Base-by-base conservation (phyloP, 2,797 vertebrate species). In the Muscicapa comitata region DNA sequence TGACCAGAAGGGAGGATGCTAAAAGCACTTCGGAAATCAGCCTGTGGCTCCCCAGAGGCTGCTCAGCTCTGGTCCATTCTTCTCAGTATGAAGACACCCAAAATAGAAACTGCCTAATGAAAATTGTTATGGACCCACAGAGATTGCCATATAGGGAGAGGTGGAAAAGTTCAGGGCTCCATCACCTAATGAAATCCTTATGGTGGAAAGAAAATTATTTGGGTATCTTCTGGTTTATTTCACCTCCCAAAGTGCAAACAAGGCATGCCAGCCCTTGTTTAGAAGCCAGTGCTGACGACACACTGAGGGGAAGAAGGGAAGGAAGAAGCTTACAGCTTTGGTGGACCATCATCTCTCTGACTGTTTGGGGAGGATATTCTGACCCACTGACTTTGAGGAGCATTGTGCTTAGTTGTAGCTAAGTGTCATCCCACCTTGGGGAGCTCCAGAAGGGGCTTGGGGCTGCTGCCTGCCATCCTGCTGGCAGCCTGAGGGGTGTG, bases 71-170 rank as follows among this genome's bases (percentile, higher is more conserved):
- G 33, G 31, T 94, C 28, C 25, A 17, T 76, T 84, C 33, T 48
- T 83, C 43, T 92, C 54, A 62, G 33, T 68, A 72, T 4, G 1
- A 62, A 81, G 66, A 59, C 0, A 0, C 51, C 40, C 8, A 7
- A 86, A 94, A 92, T 79, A 95, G 91, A 75, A 90, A 75, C 55
- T 48, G 47, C 74, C 45, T 88, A 81, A 70, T 82, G 73, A 90
- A 93, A 90, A 47, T 7, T 9, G 35, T 77, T 86, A n/a, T 0
- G 7, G 62, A 83, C 38, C 62, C 3, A 0, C 35, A 72, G 70
- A 93, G 54, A 86, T 42, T 90, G 57, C 83, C 16, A 7, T 79
- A 62, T 59, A 95, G 91, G 84, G 70, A 87, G 38, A 84, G 51
- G 71, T 58, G 58, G 76, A 88, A 81, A 75, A 47, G 24, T 88